A percentile compares a stretch with the other conserved stretches of the same genome.
Conservation (phyloP, 2,797 vertebrate genomes). For the Gila robusta region DNA sequence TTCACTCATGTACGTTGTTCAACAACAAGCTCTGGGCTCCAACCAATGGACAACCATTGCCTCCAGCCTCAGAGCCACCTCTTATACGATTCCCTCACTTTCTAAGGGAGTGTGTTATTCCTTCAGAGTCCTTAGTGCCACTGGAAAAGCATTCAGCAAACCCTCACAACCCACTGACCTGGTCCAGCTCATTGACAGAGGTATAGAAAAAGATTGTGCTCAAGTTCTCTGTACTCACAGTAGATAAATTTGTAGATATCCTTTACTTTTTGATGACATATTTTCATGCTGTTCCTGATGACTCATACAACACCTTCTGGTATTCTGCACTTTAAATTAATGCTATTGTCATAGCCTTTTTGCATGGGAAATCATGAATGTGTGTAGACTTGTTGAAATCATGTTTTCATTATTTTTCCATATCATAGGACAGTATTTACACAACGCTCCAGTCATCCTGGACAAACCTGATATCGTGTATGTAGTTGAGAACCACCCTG, state of each 20-base stretch:
- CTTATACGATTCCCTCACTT: conserved; percentile 80
- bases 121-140: conserved; percentile 89
- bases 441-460: conserved; percentile 85
- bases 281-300: background rate
- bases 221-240: background rate
- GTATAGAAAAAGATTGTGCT: conserved; percentile 65
- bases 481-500: conserved; percentile 88
- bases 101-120: conserved; percentile 89
- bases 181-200: conserved; percentile 86
- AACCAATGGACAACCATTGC: conserved; percentile 89
- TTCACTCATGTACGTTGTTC: conserved; percentile 87
- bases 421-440: conserved; percentile 85
- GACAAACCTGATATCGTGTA: conserved; percentile 92
- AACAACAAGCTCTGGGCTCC: conserved; percentile 91
- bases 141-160: conserved; percentile 89
- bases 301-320: background rate
- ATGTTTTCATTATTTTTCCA: background rate
- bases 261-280: background rate
- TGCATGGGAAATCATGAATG: background rate
- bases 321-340: background rate
- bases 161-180: conserved; percentile 86
- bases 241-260: background rate
- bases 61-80: conserved; percentile 81
- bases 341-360: background rate
- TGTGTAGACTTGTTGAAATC: background rate